Evolutionary conservation across 2,797 vertebrate species (phyloP).

Genomic region (Dryobates pubescens): DNA sequence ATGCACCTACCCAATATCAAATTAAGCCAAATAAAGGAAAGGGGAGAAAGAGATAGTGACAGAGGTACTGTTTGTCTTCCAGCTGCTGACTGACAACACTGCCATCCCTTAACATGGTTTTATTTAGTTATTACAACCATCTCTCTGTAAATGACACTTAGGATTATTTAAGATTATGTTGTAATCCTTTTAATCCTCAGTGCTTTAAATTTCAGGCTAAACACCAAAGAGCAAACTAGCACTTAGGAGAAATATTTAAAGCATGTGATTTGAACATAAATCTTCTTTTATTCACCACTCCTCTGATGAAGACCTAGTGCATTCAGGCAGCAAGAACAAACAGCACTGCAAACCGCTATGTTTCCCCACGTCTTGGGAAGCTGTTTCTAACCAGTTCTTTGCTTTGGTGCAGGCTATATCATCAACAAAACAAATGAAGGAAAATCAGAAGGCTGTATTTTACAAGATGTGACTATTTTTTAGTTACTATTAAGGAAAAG

Average conservation of each 20-base stretch:
- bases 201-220: conserved; percentile 98
- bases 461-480: not conserved
- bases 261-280: conserved; percentile 85
- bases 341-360: conserved; percentile 30
- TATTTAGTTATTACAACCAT: conserved; percentile 86
- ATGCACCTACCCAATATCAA: conserved; percentile 6
- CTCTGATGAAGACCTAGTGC: conserved; percentile 75
- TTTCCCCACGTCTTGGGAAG: not conserved
- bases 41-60: conserved; percentile 24
- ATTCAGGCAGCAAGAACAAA: conserved; percentile 67
- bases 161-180: conserved; percentile 99
- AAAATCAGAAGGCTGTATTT: not conserved
- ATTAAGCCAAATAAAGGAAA: not conserved
- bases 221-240: conserved; percentile 91
- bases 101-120: conserved; percentile 88
- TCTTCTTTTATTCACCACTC: conserved; percentile 76
- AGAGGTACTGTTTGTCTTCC: conserved; percentile 28
- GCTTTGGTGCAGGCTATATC: not conserved
- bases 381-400: not conserved
- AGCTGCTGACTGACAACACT: conserved; percentile 88
- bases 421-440: conserved; percentile 30
- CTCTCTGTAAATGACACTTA: conserved; percentile 94
- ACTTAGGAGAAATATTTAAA: conserved; percentile 91
- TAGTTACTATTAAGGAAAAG: not conserved
- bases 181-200: conserved; percentile 99